Base-by-base conservation (phyloP, 2,797 vertebrate genomes). In the Sebastes oblongus region DNA sequence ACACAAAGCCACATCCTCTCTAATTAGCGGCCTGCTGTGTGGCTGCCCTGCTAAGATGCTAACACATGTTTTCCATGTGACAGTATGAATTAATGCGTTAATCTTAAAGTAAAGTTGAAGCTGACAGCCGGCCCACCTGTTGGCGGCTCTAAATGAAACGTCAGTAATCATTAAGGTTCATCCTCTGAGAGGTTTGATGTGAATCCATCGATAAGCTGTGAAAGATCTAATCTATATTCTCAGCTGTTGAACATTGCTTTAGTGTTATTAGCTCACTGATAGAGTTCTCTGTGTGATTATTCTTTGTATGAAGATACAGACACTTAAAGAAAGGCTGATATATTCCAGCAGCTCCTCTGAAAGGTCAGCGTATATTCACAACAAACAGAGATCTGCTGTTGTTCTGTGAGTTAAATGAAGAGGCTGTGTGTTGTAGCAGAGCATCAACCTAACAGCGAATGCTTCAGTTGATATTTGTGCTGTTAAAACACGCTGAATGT, bases 401-500 rank as follows among this genome's bases (percentile, higher is more conserved):
- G 52, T 70, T 77, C 56, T 20, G 42, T 5, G 62, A 75, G 75
- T 74, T 64, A 42, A 88, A 87, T 85, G 50, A 81, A 82, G 79
- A 79, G 5, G 56, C 61, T 11, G 81, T 66, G 36, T 75, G 69
- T 84, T 78, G 75, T 42, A 11, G 27, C 72, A n/a, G 56, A 12
- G 66, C 67, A 65, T 80, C 77, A 69, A 55, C 80, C 70, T 22
- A 7, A 24, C 27, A 3, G 5, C 10, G 34, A 73, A 74, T 13
- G 75, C 61, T 50, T 75, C 70, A 2, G 73, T 10, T 83, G 62
- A 85, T 77, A 69, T 83, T 87, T 81, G 46, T 75, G 68, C 79
- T 42, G 52, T 86, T 86, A 85, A 90, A 90, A 81, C 36, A 55
- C 42, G 8, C 69, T 73, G 62, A 64, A 85, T 84, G 85, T 87